Base-by-base conservation (phyloP, 2,113 vertebrate genomes). In the Triplophysa rosa region DNA sequence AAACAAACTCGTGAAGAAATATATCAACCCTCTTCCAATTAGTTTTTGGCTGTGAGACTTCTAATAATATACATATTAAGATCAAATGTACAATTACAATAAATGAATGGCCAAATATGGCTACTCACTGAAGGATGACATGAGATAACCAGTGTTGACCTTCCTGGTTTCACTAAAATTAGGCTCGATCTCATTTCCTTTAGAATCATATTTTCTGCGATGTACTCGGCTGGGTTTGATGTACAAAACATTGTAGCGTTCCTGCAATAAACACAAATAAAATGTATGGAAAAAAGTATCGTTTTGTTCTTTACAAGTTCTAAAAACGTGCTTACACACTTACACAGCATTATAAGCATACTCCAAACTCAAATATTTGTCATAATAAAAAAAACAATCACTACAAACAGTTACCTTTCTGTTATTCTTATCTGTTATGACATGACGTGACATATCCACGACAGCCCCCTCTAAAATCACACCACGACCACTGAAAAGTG, bases 51-150 rank as follows among this genome's bases (percentile, higher is more conserved):
- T 58, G 3, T 54, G 16, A 19, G 52, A 54, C 52, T 54, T 17
- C 14, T 4, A 2, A 19, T 56, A 19, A 56, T 19, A 56, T 56
- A 1, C 11, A n/a, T n/a, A 56, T 54, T 67, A n/a, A 45, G 33
- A 24, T 10, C 17, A 24, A 17, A 58, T 21, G 24, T 8, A 62
- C n/a, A 11, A 26, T 10, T 13, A 21, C n/a, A 70, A 8, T 26
- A 26, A 40, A 21, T 33, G 3, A 21, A n/a, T 69, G 62, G 56
- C 16, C n/a, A 2, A 7, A 68, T 21, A 63, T 14, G n/a, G 72
- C 37, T 56, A 95, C 95, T 91, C 90, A 96, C 95, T 95, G 92
- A 93, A 96, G 45, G 95, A 96, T 0, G 95, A 96, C 93, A 95
- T 90, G 26, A 97, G 95, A 90, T 91, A 93, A 83, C 95, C 95